Base-by-base conservation (phyloP, 2,113 vertebrate species). In the Bettongia penicillata region DNA sequence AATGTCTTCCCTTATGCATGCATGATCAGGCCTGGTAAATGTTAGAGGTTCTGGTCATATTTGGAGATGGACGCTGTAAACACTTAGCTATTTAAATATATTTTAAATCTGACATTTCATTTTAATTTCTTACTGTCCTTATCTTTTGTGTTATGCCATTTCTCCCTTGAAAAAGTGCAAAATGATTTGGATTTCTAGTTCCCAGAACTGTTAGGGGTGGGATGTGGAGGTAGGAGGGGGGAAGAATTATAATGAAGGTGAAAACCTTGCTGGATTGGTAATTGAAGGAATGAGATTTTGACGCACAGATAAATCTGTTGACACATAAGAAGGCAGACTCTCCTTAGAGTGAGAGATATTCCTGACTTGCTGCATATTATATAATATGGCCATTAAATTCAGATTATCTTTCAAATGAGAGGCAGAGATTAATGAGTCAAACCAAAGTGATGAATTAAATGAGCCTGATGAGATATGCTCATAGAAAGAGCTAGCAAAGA, bases 361-460 rank as follows among this genome's bases (percentile, higher is more conserved):
- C 91, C 96, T 97, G 53, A 8, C 92, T 98, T 98, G 95, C 93
- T 98, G 97, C 97, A 97, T 98, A 97, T 98, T 98, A 97, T 77
- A 98, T 98, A 98, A 98, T 93, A 92, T 94, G 95, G 90, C 95
- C 96, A 97, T 98, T 98, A 98, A 98, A 98, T 95, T 97, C 90
- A 97, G 96, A 98, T 98, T 98, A 98, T 98, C 96, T 98, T 98
- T 98, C 95, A 95, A 98, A 98, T 93, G 90, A 95, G 96, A 98
- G 96, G 96, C 98, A 98, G 97, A 98, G 98, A 98, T 98, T 98
- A 99, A 98, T 98, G 98, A 98, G 93, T 97, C 98, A 98, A 98
- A 98, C 9, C 52, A 97, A 97, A 98, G 97, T 96, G 96, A 98
- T 97, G 94, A 97, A 98, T 98, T 98, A 98, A 98, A 98, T 98